Evolutionary conservation across 2,113 vertebrate genomes (phyloP), one percentile per base, ranked within the genome.

Genomic region (Turdus rufiventris): DNA sequence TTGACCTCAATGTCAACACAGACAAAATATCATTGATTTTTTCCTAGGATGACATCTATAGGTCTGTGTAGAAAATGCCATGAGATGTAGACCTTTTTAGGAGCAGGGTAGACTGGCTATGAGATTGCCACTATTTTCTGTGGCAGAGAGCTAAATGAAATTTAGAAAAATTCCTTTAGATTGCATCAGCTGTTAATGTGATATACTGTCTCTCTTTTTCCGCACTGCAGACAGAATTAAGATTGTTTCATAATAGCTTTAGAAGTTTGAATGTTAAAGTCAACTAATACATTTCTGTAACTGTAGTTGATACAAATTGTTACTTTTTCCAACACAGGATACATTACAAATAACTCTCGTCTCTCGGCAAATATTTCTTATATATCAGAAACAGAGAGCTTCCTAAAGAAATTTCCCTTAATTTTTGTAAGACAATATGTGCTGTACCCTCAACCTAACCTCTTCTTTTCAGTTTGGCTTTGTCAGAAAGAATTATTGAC

Each of bases 401-500:
- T 93, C 47, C 53, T 84, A 43, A 94, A 87, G 82, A 95, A 93
- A 90, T 74, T 61, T 75, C 28, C 18, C 24, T 83, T 89, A 71
- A 78, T 89, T 94, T 92, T 85, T 85, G 10, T 47, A 75, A 85
- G 61, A 53, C 6, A 15, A 29, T 87, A 75, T 25, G 16, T 63
- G 47, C 42, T 21, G 15, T 83, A 93, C 24, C 63, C 56, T 91
- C 77, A 84, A 14, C n/a, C 48, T 96, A 83, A 91, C 61, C 74
- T 89, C 78, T 94, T 34, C 33, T 79, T 85, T 81, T 81, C 70
- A 80, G 74, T 57, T 68, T 78, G 72, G 76, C 50, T 95, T 95
- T 95, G 80, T 94, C 33, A 3, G 86, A 92, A 88, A 80, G 71
- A 81, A 78, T 95, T 96, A 95, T 93, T 96, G 90, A 91, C 86